phyloP scores from a whole-genome alignment of 30 jellyfish, hydroid and myxozoan species.

The Cassiopea andromeda region DNA sequence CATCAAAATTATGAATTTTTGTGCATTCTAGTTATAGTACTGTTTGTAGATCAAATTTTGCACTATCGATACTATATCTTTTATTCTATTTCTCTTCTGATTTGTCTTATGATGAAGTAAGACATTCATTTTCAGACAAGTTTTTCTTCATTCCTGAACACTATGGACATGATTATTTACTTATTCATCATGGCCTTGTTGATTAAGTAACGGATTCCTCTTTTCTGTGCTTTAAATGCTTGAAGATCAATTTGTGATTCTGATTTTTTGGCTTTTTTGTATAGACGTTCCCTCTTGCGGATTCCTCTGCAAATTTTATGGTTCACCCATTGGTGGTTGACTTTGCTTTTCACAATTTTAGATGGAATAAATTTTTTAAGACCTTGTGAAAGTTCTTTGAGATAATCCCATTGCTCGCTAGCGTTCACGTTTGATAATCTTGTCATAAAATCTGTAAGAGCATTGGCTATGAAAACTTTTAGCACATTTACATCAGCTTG shows the following conservation, averaged over 20 bases:
- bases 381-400: not conserved
- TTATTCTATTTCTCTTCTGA: too few relatives aligned
- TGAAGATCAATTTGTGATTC: not conserved
- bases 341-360: not conserved
- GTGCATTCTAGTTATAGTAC: too few relatives aligned
- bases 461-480: not conserved
- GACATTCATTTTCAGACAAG: not conserved
- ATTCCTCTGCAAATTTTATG: not conserved
- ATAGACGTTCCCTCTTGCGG: not conserved
- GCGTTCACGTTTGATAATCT: not conserved
- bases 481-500: not conserved
- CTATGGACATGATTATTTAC: not conserved
- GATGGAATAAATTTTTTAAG: not conserved
- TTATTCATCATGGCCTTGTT: not conserved
- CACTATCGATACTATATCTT: too few relatives aligned
- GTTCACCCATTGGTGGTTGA: not conserved
- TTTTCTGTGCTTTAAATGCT: not conserved
- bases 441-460: not conserved
- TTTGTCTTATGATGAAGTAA: too few relatives aligned
- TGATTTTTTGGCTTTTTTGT: not conserved
- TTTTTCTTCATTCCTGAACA: not conserved
- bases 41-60: too few relatives aligned
- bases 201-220: not conserved
- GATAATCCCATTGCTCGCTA: not conserved
- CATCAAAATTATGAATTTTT: too few relatives aligned